Evolutionary conservation across 2,888 invertebrate species (phyloP).

Genomic region (Trichopria drosophilae): DNA sequence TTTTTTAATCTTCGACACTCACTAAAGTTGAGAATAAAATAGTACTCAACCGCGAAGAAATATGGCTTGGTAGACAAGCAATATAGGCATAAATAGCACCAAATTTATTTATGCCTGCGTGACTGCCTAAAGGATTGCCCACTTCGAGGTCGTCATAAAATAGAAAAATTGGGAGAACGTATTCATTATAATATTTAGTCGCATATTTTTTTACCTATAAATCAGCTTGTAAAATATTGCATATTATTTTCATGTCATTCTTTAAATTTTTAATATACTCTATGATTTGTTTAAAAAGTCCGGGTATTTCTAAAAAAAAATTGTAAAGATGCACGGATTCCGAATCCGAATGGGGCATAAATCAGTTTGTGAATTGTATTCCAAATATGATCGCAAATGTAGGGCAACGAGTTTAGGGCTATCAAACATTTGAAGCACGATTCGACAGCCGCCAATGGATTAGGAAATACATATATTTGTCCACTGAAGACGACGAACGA

Average conservation of each 20-base stretch:
- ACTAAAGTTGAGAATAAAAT: constrained; percentile 12
- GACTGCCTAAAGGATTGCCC: too few relatives aligned
- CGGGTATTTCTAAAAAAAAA: constrained; percentile 9
- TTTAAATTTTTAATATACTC: too few relatives aligned
- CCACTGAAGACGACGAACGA: constrained; percentile 9
- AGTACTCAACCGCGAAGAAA: constrained; percentile 9
- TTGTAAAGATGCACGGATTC: constrained; percentile 2
- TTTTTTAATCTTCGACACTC: constrained; percentile 4
- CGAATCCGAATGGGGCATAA: too few relatives aligned
- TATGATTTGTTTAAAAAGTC: background rate
- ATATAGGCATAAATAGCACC: constrained; percentile 3
- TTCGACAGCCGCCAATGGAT: too few relatives aligned
- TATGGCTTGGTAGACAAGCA: constrained; percentile 10
- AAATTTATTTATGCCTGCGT: constrained; percentile 15
- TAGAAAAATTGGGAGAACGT: constrained; percentile 4
- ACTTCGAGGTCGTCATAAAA: constrained; percentile 9
- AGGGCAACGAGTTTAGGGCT: constrained; percentile 12
- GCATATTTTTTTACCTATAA: constrained; percentile 9
- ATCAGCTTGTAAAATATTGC: constrained; percentile 9
- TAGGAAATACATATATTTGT: constrained; percentile 6
- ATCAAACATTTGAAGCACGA: constrained; percentile 19
- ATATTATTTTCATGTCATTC: constrained; percentile 5
- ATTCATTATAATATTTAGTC: background rate
- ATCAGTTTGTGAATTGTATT: constrained; percentile 15
- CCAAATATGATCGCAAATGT: constrained; percentile 18